Base-by-base conservation (phyloP, 1,140 invertebrate genomes). In the Harpegnathos saltator region DNA sequence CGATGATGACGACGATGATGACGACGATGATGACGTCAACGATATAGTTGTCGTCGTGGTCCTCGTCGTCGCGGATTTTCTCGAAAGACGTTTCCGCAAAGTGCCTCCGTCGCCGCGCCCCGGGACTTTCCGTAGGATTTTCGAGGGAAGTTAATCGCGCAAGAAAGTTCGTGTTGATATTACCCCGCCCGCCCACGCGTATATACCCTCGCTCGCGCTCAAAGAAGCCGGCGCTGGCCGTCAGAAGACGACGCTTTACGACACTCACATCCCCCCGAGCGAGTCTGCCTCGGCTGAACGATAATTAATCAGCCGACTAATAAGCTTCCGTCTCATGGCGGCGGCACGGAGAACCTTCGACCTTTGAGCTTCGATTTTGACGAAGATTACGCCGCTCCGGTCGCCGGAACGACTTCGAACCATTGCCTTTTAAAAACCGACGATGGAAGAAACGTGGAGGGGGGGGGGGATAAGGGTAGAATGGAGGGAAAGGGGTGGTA, bases 291-390 rank as follows among this genome's bases (percentile, higher is more conserved):
- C 24, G 38, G 73, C 52, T 78, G 56, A 84, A 88, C 69, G 85
- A 84, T 88, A 88, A 88, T 88, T 88, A 88, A 88, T 88, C 86
- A 88, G 75, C 54, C 82, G 78, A 62, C 82, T 69, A 75, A 84
- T 72, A 72, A 83, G 85, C 72, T 87, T 83, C 52, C 69, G 59
- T 68, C 48, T 87, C 54, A 58, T 61, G 72, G 44, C 68, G 74
- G 63, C 78, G n/a, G 48, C 50, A 69, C 83, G 68, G 72, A 83
- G 61, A 44, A 63, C 58, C 58, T 83, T 65, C 85, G 83, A 88
- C 69, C 85, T 89, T 89, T 87, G 89, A 85, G 78, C 87, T 71
- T n/a, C 65, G 81, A 87, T 87, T 87, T 87, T 74, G 69, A 87
- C 54, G 81, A 69, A 82, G 69, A 86, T 86, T 85, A 86, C 69